Base-by-base conservation (phyloP, 2,113 vertebrate genomes). In the Hydrolagus affinis region DNA sequence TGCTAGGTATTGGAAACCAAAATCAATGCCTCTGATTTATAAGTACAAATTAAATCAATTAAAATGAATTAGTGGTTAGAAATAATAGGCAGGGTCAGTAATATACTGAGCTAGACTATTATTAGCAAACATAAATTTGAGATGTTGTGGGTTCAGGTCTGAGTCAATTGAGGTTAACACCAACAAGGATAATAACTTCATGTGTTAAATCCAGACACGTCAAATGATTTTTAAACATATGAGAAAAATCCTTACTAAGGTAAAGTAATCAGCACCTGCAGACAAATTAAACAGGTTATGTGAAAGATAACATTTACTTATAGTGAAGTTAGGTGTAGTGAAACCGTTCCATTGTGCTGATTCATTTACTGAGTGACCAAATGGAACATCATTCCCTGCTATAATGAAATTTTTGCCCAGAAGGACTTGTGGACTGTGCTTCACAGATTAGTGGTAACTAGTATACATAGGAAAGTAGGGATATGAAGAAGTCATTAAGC, bases 91-190 rank as follows among this genome's bases (percentile, higher is more conserved):
- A 64, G n/a, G 14, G 77, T 80, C 64, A 80, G 77, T 80, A 80
- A n/a, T 25, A 83, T 28, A 83, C 25, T 68, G 78, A 83, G 78
- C 66, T 66, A 83, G 66, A 66, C 60, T 83, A 66, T 83, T 83
- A 83, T 66, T 83, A 62, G 78, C 78, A 83, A 83, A 83, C 78
- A 83, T 83, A 83, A 83, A 83, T 83, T 83, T 83, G 78, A 83
- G 78, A 83, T 83, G 78, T 59, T 83, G 78, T 83, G 78, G 78
- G 60, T 66, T 83, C 60, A 32, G 78, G 15, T 64, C 62, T 66
- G 62, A 66, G 66, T 83, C 78, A 83, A 83, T 83, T 83, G 78
- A 83, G 78, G 78, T 83, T 83, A 83, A 83, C 25, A 83, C 66
- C 62, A 83, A 80, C 76, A 83, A 83, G 62, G 62, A 60, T 64